A percentile compares a stretch with the other conserved stretches of the same genome.
phyloP scores from a whole-genome alignment of 2,888 invertebrate species.

The Nephrotoma appendiculata region DNA sequence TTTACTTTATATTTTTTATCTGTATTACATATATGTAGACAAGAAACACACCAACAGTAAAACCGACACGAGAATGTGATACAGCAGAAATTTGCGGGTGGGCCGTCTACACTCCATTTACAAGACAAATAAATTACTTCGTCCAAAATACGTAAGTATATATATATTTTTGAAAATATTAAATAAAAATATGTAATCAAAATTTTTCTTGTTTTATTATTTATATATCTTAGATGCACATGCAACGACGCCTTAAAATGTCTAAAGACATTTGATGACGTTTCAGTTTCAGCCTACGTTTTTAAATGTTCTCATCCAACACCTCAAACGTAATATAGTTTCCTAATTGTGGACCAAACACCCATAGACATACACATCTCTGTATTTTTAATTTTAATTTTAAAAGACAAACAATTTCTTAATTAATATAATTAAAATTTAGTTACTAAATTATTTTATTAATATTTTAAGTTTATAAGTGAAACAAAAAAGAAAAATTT shows the following conservation, averaged over 20 bases:
- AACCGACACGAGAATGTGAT: constrained; percentile 19
- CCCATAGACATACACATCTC: not conserved
- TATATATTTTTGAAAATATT: not conserved
- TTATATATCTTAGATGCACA: constrained; percentile 32
- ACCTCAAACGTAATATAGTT: not conserved
- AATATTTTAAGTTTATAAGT: not conserved
- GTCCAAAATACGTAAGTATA: constrained; percentile 42
- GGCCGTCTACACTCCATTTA: constrained; percentile 40
- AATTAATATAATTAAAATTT: not conserved
- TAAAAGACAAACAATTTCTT: not conserved
- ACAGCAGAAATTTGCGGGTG: constrained; percentile 40
- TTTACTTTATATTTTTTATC: no score
- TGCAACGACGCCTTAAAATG: constrained; percentile 36
- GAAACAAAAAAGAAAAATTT: not conserved
- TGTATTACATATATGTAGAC: not conserved
- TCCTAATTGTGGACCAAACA: not conserved
- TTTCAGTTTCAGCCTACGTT: constrained; percentile 42
- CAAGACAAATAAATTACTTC: constrained; percentile 36
- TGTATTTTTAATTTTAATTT: not conserved
- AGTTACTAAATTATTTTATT: not conserved
- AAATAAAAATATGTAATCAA: constrained; percentile 11
- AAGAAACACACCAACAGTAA: constrained; percentile 6
- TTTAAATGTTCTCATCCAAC: constrained; percentile 33
- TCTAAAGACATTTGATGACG: constrained; percentile 37
- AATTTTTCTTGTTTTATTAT: not conserved